Evolutionary conservation across 2,888 invertebrate species (phyloP).

Genomic region (Volucella zonaria): DNA sequence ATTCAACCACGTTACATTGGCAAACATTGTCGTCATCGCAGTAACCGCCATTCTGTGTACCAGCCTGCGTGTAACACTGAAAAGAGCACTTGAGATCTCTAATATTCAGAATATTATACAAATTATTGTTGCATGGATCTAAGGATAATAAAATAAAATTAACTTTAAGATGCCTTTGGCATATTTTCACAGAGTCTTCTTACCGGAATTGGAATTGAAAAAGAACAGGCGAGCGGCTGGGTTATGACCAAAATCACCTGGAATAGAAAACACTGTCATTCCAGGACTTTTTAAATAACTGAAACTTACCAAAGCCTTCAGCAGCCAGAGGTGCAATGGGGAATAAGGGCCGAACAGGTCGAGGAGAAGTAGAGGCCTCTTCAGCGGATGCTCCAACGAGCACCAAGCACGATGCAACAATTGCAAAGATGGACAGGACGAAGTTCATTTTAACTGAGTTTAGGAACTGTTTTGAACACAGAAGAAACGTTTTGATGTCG

Average conservation of each 20-base stretch:
- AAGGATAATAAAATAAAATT: not conserved
- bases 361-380: not conserved
- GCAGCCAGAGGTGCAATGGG: too few species aligned
- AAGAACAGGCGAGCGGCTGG: conserved; percentile 47
- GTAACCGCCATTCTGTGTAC: conserved; percentile 57
- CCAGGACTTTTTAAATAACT: not conserved
- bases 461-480: conserved; percentile 6
- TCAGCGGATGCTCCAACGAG: conserved; percentile 12
- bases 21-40: conserved; percentile 44
- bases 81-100: conserved; percentile 62
- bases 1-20: conserved; percentile 41
- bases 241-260: conserved; percentile 15
- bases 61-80: conserved; percentile 61
- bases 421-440: conserved; percentile 4
- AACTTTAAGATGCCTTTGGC: not conserved
- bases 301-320: conserved; percentile 1
- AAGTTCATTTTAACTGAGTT: conserved; percentile 30
- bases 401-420: conserved; percentile 20
- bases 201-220: conserved; percentile 22
- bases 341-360: not conserved
- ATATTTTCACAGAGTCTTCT: not conserved
- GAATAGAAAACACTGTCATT: not conserved
- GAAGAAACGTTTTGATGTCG: conserved; percentile 33
- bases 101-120: conserved; percentile 45
- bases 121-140: conserved; percentile 59